phyloP scores from a whole-genome alignment of 1,140 invertebrate species.

The Triops longicaudatus region DNA sequence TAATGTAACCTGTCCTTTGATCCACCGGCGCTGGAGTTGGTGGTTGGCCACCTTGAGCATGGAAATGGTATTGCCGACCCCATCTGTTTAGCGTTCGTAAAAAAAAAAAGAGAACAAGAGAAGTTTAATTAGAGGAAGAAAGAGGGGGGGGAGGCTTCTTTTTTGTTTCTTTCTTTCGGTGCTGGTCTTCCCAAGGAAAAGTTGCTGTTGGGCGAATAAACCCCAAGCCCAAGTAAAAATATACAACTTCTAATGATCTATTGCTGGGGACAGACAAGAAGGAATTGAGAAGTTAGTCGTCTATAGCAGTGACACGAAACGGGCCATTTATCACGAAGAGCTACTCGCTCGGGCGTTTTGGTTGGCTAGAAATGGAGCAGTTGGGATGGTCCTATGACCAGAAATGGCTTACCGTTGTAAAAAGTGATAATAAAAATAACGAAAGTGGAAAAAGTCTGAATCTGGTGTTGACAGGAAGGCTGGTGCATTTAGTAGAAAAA shows the following conservation, averaged over 20 bases:
- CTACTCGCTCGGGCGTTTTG: neutral
- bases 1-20: slow-evolving; percentile 69
- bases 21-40: slow-evolving; percentile 42
- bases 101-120: neutral
- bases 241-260: neutral
- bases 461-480: neutral
- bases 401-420: neutral
- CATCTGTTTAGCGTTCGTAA: slow-evolving; percentile 42
- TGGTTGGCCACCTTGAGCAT: slow-evolving; percentile 50
- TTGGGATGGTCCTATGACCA: neutral
- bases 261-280: neutral
- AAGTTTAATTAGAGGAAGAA: neutral
- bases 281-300: neutral
- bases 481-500: neutral
- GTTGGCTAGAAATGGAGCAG: neutral
- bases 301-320: neutral
- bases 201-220: neutral
- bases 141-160: too few species aligned
- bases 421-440: neutral
- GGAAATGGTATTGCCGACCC: slow-evolving; percentile 44
- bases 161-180: too few species aligned
- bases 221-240: neutral
- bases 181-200: neutral
- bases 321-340: neutral
- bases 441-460: neutral